phyloP scores from a whole-genome alignment of 2,888 invertebrate genomes.

The Diarsia rubi region DNA sequence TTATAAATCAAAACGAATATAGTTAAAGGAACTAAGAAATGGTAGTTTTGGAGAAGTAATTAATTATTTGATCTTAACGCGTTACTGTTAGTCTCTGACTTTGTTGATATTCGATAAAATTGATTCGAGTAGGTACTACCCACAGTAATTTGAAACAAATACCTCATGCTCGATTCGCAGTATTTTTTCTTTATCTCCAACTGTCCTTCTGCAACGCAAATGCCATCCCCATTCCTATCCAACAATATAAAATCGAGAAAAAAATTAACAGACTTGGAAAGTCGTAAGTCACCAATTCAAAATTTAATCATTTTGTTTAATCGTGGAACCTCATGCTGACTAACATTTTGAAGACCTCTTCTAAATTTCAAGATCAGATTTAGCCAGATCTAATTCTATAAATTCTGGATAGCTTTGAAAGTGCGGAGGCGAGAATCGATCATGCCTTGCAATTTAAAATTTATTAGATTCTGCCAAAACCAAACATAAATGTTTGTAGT shows the following conservation, averaged over 20 bases:
- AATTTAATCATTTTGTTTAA: not conserved
- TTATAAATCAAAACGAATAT: not conserved
- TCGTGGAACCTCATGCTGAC: not conserved
- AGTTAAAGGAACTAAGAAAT: not conserved
- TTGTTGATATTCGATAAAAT: not conserved
- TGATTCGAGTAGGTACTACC: not conserved
- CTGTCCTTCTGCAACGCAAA: not conserved
- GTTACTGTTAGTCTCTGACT: not conserved
- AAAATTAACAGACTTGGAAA: not conserved
- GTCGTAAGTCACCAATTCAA: not conserved
- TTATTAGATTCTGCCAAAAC: conserved; percentile 25
- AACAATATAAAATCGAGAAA: not conserved
- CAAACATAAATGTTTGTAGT: conserved; percentile 1
- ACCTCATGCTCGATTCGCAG: not conserved
- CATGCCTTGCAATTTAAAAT: conserved; percentile 26
- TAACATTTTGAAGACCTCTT: not conserved
- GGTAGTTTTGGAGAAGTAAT: not conserved
- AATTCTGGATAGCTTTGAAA: conserved; percentile 3
- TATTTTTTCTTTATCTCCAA: not conserved
- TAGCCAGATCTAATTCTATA: not conserved
- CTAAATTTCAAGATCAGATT: not conserved
- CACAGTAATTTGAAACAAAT: not conserved
- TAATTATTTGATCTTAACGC: not conserved
- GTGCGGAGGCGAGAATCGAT: conserved; percentile 23
- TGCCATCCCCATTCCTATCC: not conserved